Conservation (phyloP, 1,140 invertebrate species). For the Teleogryllus occipitalis region DNA sequence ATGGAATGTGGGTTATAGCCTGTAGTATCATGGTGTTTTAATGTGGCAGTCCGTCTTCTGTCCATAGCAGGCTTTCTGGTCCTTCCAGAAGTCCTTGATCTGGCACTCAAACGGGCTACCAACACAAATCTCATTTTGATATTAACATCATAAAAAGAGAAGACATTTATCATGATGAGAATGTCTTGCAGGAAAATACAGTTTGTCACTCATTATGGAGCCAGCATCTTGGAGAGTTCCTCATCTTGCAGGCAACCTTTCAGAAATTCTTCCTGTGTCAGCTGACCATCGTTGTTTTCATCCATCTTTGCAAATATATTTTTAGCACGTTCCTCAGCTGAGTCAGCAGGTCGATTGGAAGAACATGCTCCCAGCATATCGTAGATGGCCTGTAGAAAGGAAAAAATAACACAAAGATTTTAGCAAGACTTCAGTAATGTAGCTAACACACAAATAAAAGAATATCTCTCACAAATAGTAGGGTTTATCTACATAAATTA, state of each 20-base stretch:
- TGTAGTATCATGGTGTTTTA: slow-evolving; percentile 4
- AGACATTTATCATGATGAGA: slow-evolving; percentile 13
- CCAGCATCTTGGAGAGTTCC: slow-evolving; percentile 90
- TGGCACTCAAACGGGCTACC: slow-evolving; percentile 21
- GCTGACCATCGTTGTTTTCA: slow-evolving; percentile 94
- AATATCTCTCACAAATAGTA: too few relatives aligned
- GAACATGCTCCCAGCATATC: slow-evolving; percentile 95
- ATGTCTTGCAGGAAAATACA: neutral
- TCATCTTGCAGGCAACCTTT: slow-evolving; percentile 98
- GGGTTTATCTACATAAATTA: too few relatives aligned
- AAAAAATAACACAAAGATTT: too few relatives aligned
- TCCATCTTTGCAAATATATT: slow-evolving; percentile 99
- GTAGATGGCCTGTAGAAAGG: slow-evolving; percentile 83
- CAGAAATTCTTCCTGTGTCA: slow-evolving; percentile 97
- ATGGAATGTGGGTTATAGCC: slow-evolving; percentile 15
- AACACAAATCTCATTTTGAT: slow-evolving; percentile 21
- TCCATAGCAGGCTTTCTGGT: slow-evolving; percentile 19
- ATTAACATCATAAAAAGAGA: slow-evolving; percentile 16
- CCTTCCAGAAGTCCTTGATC: slow-evolving; percentile 19
- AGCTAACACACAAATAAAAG: too few relatives aligned
- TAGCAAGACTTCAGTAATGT: too few relatives aligned
- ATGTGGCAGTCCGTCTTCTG: slow-evolving; percentile 3
- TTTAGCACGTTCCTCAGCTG: slow-evolving; percentile 91
- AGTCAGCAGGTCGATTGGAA: slow-evolving; percentile 82
- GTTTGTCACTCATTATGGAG: slow-evolving; percentile 58